Percentiles rank a stretch among this genome's conserved stretches.
Evolutionary conservation across 1,140 invertebrate species (phyloP).

Genomic region (Aphis craccivora): DNA sequence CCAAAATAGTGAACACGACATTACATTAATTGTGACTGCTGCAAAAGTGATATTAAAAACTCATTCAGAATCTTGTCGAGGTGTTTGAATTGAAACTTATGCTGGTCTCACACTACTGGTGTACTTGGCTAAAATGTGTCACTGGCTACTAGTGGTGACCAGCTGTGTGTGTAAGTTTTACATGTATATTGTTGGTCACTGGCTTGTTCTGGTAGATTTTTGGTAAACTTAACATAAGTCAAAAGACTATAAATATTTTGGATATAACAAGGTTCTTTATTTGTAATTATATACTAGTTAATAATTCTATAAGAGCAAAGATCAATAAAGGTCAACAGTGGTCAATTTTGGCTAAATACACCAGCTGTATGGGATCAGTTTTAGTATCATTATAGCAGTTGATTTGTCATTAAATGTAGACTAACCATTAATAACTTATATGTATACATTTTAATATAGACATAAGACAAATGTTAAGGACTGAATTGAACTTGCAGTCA

Average conservation of each 20-base stretch:
- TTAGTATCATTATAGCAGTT: background rate
- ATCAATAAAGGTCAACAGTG: background rate
- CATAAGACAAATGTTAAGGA: slow-evolving; percentile 49
- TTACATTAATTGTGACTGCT: slow-evolving; percentile 43
- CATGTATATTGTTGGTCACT: background rate
- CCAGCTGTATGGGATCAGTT: background rate
- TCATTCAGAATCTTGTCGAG: slow-evolving; percentile 45
- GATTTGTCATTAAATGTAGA: background rate
- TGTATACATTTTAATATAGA: background rate
- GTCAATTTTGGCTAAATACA: background rate
- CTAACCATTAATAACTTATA: background rate
- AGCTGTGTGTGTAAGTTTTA: background rate
- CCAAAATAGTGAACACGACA: slow-evolving; percentile 33
- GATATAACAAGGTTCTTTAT: too few species aligned
- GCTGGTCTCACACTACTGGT: background rate
- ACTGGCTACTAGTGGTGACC: background rate
- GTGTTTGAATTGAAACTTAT: slow-evolving; percentile 27
- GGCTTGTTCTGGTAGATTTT: background rate
- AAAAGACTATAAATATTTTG: background rate
- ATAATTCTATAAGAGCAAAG: background rate
- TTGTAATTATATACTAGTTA: background rate
- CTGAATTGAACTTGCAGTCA: slow-evolving; percentile 41
- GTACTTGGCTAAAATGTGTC: background rate
- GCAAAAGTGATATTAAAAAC: slow-evolving; percentile 37
- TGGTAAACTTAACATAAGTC: background rate